Conservation (phyloP, 2,888 invertebrate species). For the Noctua fimbriata region DNA sequence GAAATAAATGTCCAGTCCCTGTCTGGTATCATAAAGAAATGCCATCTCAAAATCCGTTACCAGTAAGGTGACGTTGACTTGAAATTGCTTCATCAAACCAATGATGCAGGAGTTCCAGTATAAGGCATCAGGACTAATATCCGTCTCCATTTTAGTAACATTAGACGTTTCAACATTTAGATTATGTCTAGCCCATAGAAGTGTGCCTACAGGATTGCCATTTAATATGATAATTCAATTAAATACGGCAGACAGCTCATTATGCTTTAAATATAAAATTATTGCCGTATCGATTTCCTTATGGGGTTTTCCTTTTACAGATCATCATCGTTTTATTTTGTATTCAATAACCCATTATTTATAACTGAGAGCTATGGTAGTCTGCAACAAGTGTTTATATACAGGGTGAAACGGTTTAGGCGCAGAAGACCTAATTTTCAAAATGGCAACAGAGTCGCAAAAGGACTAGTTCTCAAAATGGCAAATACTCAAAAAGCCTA, state of each 20-base stretch:
- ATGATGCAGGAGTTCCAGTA: background rate
- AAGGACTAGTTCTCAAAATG: too few species aligned
- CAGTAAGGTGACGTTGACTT: background rate
- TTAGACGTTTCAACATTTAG: background rate
- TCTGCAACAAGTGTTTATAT: constrained; percentile 2
- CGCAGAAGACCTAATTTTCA: too few species aligned
- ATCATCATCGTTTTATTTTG: constrained; percentile 17
- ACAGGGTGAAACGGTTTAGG: too few species aligned
- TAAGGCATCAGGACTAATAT: background rate
- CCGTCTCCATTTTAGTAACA: background rate
- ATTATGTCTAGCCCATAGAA: background rate
- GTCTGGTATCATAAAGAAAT: background rate
- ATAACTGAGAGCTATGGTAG: background rate
- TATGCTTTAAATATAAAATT: constrained; percentile 13
- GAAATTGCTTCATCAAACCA: background rate
- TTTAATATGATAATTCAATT: constrained; percentile 13
- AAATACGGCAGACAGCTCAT: constrained; percentile 17
- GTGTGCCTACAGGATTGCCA: constrained; percentile 3
- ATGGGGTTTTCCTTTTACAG: constrained; percentile 45
- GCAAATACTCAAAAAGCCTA: too few species aligned
- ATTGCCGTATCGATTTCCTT: constrained; percentile 33
- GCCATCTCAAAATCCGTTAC: background rate
- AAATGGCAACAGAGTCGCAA: too few species aligned
- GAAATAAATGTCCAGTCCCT: too few species aligned
- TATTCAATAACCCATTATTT: constrained; percentile 41